Evolutionary conservation across 2,797 vertebrate genomes (phyloP).

Genomic region (Enteromius fasciolatus): DNA sequence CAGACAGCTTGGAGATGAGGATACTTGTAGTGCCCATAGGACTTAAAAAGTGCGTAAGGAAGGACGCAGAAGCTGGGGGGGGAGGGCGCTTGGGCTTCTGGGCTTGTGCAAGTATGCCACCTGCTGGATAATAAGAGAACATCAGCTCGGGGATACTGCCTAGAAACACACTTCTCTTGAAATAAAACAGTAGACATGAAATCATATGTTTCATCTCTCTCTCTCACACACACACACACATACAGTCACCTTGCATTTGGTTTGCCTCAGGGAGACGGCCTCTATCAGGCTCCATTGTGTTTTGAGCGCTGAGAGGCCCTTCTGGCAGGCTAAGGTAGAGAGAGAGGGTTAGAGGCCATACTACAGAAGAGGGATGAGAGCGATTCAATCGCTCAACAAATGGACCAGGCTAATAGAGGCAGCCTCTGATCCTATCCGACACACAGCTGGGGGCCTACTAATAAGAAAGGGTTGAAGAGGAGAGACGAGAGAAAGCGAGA

Average conservation of each 20-base stretch:
- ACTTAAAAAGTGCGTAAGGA: constrained; percentile 3
- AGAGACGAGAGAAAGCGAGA: constrained; percentile 51
- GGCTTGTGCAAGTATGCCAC: constrained; percentile 78
- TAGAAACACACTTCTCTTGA: constrained; percentile 17
- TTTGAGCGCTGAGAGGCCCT: constrained; percentile 61
- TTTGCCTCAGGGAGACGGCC: constrained; percentile 59
- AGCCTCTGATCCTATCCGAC: constrained; percentile 80
- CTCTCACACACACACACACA: constrained; percentile 24
- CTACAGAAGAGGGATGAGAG: constrained; percentile 74
- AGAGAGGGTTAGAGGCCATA: constrained; percentile 61
- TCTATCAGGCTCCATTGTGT: constrained; percentile 64
- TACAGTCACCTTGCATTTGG: constrained; percentile 59
- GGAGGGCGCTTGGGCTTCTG: constrained; percentile 51
- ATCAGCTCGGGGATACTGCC: not conserved
- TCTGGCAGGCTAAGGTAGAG: constrained; percentile 65
- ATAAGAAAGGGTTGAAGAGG: constrained; percentile 76
- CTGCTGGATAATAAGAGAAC: constrained; percentile 70
- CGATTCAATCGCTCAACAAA: constrained; percentile 81
- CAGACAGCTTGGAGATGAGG: constrained; percentile 8
- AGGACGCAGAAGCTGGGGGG: constrained; percentile 28
- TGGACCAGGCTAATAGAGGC: constrained; percentile 81
- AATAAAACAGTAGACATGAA: constrained; percentile 55
- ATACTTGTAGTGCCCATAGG: constrained; percentile 27
- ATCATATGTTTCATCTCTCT: constrained; percentile 35
- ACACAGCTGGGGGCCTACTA: constrained; percentile 80